phyloP scores from a whole-genome alignment of 2,888 invertebrate genomes.

The Phaonia tiefii region DNA sequence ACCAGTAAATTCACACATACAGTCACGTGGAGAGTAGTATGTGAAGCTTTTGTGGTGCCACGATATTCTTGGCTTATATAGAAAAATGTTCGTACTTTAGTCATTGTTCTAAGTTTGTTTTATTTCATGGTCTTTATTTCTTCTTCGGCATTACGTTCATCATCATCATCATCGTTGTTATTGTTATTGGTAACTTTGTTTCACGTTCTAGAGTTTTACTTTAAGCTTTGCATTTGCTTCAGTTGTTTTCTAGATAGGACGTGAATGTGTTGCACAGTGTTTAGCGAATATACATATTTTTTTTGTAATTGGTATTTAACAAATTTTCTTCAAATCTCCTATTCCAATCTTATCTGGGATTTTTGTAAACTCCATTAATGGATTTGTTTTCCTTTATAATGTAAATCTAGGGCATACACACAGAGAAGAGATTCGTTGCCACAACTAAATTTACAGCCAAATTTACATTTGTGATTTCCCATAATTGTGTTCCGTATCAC shows the following conservation, averaged over 20 bases:
- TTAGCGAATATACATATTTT: not conserved
- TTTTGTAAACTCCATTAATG: no score
- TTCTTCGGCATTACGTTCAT: not conserved
- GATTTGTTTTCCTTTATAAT: no score
- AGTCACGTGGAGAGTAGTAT: not conserved
- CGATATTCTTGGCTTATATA: slow-evolving; percentile 10
- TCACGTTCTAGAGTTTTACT: slow-evolving; percentile 1
- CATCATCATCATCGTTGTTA: not conserved
- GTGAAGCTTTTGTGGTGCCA: not conserved
- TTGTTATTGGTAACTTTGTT: not conserved
- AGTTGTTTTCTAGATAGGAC: not conserved
- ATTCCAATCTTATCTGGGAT: no score
- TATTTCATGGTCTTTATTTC: not conserved
- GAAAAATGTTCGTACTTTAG: slow-evolving; percentile 21
- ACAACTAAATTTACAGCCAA: no score
- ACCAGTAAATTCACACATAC: not conserved
- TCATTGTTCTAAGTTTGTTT: slow-evolving; percentile 30
- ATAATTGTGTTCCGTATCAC: no score
- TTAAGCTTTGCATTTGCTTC: slow-evolving; percentile 9
- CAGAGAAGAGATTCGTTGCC: no score
- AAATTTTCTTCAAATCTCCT: no score
- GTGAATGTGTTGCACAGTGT: not conserved
- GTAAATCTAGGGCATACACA: no score
- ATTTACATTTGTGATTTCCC: no score
- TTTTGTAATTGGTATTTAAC: not conserved